Percentiles rank a stretch among this genome's conserved stretches.
Evolutionary conservation across 2,113 vertebrate species (phyloP).

Genomic region (Chaenogobius annularis): DNA sequence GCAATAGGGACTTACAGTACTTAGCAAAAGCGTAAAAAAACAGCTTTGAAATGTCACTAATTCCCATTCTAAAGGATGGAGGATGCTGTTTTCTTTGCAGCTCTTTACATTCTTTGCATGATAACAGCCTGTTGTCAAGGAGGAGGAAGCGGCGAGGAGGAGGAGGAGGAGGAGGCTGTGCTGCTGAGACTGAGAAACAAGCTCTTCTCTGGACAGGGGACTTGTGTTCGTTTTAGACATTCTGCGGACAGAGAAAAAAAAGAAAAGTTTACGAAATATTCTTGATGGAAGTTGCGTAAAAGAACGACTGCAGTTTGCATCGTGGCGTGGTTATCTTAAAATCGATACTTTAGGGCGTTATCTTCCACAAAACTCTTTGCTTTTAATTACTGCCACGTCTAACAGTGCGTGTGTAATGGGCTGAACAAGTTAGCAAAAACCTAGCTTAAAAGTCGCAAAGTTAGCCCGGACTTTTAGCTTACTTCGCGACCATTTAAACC

Average conservation of each 20-base stretch:
- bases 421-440: conserved; percentile 23
- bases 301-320: not conserved
- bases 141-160: conserved; percentile 45
- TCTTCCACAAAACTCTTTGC: conserved; percentile 19
- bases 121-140: conserved; percentile 55
- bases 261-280: not conserved
- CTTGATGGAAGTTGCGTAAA: not conserved
- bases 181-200: conserved; percentile 25
- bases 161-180: conserved; percentile 35
- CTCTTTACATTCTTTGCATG: conserved; percentile 60
- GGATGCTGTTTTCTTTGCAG: conserved; percentile 24
- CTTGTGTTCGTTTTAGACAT: conserved; percentile 26
- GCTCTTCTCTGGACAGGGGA: conserved; percentile 28
- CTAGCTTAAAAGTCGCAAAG: conserved; percentile 27
- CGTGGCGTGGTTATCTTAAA: conserved; percentile 2
- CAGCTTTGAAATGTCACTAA: not conserved
- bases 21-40: not conserved
- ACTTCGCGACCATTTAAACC: not conserved
- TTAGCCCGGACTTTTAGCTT: conserved; percentile 10
- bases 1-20: not conserved
- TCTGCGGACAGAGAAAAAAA: not conserved
- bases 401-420: conserved; percentile 49
- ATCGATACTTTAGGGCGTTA: conserved; percentile 29
- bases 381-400: conserved; percentile 70
- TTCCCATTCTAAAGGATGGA: conserved; percentile 4